phyloP scores from a whole-genome alignment of 2,113 vertebrate genomes.

The Benitochromis conjunctus region DNA sequence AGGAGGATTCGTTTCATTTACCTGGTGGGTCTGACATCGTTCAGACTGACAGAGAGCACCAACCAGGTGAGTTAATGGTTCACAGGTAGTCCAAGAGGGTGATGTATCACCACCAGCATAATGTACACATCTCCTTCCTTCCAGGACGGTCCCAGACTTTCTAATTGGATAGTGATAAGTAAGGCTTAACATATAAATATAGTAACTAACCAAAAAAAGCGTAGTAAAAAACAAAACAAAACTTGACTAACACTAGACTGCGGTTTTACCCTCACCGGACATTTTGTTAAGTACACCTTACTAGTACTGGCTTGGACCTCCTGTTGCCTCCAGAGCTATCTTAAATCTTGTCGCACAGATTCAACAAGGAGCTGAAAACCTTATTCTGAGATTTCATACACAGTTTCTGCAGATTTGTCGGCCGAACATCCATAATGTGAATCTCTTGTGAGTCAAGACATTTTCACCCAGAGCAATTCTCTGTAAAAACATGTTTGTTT shows the following conservation, averaged over 20 bases:
- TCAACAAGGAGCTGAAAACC: not conserved
- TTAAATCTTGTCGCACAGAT: not conserved
- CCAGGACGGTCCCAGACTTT: not conserved
- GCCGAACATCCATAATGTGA: not conserved
- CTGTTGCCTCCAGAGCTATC: not conserved
- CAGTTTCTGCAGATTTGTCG: not conserved
- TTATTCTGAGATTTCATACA: not conserved
- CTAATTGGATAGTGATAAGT: not conserved
- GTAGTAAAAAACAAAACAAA: not conserved
- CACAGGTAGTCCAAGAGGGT: not conserved
- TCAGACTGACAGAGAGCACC: conserved; percentile 54
- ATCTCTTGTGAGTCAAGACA: not conserved
- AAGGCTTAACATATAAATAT: not conserved
- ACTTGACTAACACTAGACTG: not conserved
- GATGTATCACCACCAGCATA: not conserved
- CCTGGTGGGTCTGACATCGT: conserved; percentile 56
- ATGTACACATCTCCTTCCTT: not conserved
- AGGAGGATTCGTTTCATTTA: conserved; percentile 71
- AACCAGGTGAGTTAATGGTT: conserved; percentile 48
- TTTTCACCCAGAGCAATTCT: not conserved
- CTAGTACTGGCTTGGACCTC: not conserved
- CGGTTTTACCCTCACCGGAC: not conserved
- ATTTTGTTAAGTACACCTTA: not conserved
- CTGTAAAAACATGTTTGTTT: not conserved
- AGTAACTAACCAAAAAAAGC: not conserved